Conservation (phyloP, 2,888 invertebrate genomes). For the Bellardia pandia region DNA sequence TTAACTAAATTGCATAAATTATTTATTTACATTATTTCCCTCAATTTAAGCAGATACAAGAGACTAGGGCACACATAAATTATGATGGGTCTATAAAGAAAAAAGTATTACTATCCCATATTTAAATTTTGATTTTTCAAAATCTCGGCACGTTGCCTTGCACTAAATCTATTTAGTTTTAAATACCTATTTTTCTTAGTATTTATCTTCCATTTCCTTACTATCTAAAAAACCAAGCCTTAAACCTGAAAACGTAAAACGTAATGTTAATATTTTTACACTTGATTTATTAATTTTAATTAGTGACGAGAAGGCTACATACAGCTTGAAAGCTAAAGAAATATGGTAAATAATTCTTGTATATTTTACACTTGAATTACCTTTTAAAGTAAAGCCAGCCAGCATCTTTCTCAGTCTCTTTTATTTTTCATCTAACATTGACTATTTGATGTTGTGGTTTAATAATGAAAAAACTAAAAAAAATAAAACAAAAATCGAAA, state of each 20-base stretch:
- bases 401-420: background rate
- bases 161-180: background rate
- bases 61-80: too few relatives aligned
- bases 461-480: background rate
- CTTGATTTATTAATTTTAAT: conserved; percentile 6
- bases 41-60: too few relatives aligned
- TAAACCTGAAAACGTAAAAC: background rate
- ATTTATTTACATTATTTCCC: too few relatives aligned
- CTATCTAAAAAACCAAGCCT: background rate
- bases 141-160: too few relatives aligned
- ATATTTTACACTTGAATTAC: conserved; percentile 2
- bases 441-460: conserved; percentile 5
- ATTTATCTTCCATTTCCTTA: background rate
- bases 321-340: background rate
- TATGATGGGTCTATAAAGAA: too few relatives aligned
- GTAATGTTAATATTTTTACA: conserved; percentile 1
- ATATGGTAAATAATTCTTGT: background rate
- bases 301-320: background rate
- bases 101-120: too few relatives aligned
- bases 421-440: background rate
- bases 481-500: background rate
- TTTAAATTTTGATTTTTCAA: too few relatives aligned
- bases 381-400: background rate
- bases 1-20: too few relatives aligned
- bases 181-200: background rate